A percentile compares a stretch with the other conserved stretches of the same genome.
Conservation (phyloP, 2,797 vertebrate genomes). For the Borostomias antarcticus region DNA sequence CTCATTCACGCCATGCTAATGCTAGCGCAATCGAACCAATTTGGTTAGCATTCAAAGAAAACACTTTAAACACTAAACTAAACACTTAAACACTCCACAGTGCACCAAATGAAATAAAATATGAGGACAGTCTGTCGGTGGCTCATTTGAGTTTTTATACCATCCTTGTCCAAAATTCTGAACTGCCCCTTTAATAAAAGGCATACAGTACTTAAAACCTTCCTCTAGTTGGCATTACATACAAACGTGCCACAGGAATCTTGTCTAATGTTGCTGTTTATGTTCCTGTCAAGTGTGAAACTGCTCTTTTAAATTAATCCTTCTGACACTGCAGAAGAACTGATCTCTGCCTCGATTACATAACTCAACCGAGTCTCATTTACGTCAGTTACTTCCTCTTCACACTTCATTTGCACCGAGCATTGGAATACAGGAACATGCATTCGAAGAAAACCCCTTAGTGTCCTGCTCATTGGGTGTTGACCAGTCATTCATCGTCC, state of each 20-base stretch:
- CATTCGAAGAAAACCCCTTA: neutral
- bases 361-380: neutral
- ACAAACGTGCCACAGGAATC: neutral
- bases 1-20: too few relatives aligned
- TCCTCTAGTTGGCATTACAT: neutral
- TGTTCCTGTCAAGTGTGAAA: neutral
- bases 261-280: neutral
- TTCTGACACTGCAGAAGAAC: neutral
- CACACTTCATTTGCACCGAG: neutral
- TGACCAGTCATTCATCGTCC: neutral
- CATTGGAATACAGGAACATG: neutral
- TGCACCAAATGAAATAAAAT: neutral
- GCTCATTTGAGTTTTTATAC: too few relatives aligned
- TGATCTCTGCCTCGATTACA: neutral
- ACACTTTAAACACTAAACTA: too few relatives aligned
- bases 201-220: neutral
- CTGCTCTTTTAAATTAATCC: neutral
- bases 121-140: too few relatives aligned
- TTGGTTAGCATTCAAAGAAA: too few relatives aligned
- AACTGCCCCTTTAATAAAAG: neutral
- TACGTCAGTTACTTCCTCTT: neutral
- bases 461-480: neutral
- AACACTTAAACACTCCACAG: too few relatives aligned
- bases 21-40: too few relatives aligned
- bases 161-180: too few relatives aligned